Evolutionary conservation across 2,113 vertebrate species (phyloP), one percentile per base, ranked within the genome.

Genomic region (Gymnobelideus leadbeateri): DNA sequence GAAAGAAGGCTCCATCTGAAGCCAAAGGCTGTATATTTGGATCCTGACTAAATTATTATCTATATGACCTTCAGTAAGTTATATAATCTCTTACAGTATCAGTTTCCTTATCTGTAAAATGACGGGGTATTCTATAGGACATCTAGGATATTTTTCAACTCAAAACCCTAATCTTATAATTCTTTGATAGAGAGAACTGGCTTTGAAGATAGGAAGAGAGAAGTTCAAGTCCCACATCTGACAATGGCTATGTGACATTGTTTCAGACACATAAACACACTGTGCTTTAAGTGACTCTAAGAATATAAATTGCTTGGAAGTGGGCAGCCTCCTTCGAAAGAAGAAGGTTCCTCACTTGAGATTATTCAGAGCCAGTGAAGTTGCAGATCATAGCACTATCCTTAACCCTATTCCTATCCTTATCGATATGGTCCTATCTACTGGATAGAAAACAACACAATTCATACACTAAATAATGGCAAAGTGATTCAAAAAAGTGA

Each of bases 401-500:
- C 11, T 68, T 68, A 68, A 37, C 57, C 3, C 31, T 68, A 68
- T 37, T 26, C 28, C 57, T 37, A 68, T 37, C 28, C 57, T 37
- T 37, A 68, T 37, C 28, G 3, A 11, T 37, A 37, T 68, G 57
- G 9, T 37, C 11, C 28, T 26, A 89, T 93, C 47, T 91, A 11
- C 19, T 54, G 46, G 91, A 3, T n/a, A 89, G 46, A 4, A 91
- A 89, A 54, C 96, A 96, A 68, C 3, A 91, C 55, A 94, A 93
- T 43, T 0, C 91, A 89, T 95, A 49, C 1, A 54, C 90, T 77
- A 91, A 92, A 46, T 92, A 50, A 94, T 1, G 25, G 89, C n/a
- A 51, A 94, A 94, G 43, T 43, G 46, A 91, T 95, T 96, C 68
- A 53, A 91, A 89, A 92, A 94, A 8, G 16, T 91, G 50, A 16